Conservation (phyloP, 2,888 invertebrate genomes). For the Phorcus lineatus region DNA sequence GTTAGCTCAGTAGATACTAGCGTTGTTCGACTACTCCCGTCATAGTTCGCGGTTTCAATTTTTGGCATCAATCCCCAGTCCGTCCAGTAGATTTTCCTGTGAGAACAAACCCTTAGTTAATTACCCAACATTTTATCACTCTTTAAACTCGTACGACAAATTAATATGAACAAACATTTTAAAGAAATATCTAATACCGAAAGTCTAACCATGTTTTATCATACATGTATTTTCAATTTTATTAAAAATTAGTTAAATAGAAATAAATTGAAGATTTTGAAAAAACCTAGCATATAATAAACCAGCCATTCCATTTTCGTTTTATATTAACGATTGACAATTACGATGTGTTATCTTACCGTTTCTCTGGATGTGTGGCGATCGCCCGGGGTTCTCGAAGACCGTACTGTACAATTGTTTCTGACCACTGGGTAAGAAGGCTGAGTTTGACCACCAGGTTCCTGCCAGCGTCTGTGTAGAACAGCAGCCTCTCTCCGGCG, state of each 20-base stretch:
- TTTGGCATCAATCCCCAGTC: neutral
- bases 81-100: slow-evolving; percentile 2
- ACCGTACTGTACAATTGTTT: neutral
- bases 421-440: neutral
- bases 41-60: slow-evolving; percentile 4
- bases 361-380: neutral
- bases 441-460: neutral
- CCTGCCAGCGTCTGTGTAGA: neutral
- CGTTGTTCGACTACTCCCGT: neutral
- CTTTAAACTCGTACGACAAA: too few species aligned
- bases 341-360: too few species aligned
- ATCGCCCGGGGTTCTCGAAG: neutral
- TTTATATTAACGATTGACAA: too few species aligned
- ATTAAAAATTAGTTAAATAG: too few species aligned
- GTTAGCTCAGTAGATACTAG: neutral
- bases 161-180: too few species aligned
- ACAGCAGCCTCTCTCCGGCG: neutral
- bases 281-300: too few species aligned
- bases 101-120: neutral
- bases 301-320: too few species aligned
- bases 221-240: too few species aligned
- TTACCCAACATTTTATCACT: too few species aligned
- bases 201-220: too few species aligned
- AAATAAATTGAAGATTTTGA: too few species aligned
- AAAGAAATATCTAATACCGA: too few species aligned